These are phyloP conservation scores for Daphoenositta chrysoptera DNA, from an alignment of 2,113 vertebrate genomes.

Conservation along the genomic window DNA sequence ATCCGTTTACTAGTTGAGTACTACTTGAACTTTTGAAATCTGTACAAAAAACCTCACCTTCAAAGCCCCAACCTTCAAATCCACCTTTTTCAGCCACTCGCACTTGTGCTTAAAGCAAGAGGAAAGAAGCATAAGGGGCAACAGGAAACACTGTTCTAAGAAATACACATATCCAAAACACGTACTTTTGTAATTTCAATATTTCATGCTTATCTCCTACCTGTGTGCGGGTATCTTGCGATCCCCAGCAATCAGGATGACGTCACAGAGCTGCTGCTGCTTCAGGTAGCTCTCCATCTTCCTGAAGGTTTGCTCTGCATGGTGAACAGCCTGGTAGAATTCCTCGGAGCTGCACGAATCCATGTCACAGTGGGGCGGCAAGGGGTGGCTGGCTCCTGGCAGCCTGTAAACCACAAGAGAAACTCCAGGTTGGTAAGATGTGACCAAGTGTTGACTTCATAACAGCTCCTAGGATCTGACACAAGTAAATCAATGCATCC, in stretches of 20 bases:
- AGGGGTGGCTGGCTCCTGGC: constrained; percentile 48
- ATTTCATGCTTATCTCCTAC: constrained; percentile 23
- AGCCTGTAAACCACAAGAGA: constrained; percentile 60
- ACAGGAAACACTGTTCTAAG: neutral
- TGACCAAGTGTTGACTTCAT: neutral
- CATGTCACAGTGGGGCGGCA: constrained; percentile 71
- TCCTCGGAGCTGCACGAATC: constrained; percentile 76
- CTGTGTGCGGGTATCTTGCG: constrained; percentile 82
- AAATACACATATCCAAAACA: neutral
- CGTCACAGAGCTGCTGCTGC: constrained; percentile 81
- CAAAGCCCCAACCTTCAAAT: neutral
- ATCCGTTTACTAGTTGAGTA: neutral
- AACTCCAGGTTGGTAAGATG: neutral
- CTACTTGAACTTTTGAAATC: neutral
- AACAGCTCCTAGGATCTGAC: neutral
- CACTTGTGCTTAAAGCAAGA: neutral
- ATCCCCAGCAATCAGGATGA: constrained; percentile 79
- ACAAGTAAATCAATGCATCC: neutral
- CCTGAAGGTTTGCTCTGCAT: constrained; percentile 79
- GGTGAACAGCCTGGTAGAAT: constrained; percentile 79
- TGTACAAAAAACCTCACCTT: neutral
- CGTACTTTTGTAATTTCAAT: neutral
- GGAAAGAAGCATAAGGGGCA: neutral
- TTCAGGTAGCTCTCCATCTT: constrained; percentile 83
- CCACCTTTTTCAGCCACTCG: neutral